Evolutionary conservation across 1,140 invertebrate genomes (phyloP).

Genomic region (Zaprionus camerounensis): DNA sequence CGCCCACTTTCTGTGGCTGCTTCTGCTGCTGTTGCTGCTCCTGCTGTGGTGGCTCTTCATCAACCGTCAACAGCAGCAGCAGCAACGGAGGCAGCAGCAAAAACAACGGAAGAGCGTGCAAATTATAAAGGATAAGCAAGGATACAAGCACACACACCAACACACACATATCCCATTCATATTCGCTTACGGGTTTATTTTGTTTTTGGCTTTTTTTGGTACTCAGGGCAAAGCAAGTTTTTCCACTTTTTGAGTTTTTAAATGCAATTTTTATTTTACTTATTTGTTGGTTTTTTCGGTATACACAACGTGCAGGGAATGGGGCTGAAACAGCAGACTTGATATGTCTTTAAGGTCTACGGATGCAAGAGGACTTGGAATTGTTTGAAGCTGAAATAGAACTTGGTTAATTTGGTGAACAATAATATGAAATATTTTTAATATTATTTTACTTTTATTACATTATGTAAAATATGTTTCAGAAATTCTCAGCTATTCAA

Average conservation of each 20-base stretch:
- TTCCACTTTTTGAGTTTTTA: constrained; percentile 64
- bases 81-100: constrained; percentile 38
- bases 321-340: background rate
- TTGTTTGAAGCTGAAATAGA: background rate
- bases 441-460: background rate
- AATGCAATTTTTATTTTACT: constrained; percentile 42
- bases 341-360: background rate
- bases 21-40: constrained; percentile 41
- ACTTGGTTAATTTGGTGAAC: background rate
- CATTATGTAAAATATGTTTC: background rate
- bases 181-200: constrained; percentile 57
- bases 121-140: constrained; percentile 70
- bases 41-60: constrained; percentile 61
- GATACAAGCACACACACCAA: constrained; percentile 29
- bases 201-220: constrained; percentile 41
- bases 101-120: constrained; percentile 42
- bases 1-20: background rate
- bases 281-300: constrained; percentile 5
- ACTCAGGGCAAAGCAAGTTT: constrained; percentile 63
- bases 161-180: constrained; percentile 46
- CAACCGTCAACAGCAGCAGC: constrained; percentile 57
- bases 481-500: background rate
- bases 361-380: background rate
- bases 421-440: background rate
- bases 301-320: background rate